Percentiles rank a stretch among this genome's conserved stretches.
These are phyloP conservation scores for Paraplagusia blochii DNA, from an alignment of 2,113 vertebrate genomes.

Conservation along the genomic window DNA sequence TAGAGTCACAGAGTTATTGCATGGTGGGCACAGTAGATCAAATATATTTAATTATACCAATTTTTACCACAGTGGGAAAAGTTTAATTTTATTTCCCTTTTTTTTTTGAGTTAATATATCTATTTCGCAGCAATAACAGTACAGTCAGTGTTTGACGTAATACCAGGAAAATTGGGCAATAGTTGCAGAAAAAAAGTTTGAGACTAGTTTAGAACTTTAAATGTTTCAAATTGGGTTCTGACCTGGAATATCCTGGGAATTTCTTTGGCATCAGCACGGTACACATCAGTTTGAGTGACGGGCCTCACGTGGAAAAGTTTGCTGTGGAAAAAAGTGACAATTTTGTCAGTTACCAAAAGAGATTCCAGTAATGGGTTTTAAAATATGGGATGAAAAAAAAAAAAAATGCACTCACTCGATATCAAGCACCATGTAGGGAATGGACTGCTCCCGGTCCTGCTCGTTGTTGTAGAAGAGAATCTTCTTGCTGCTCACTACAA, in stretches of 20 bases:
- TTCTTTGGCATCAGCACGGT: constrained; percentile 96
- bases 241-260: constrained; percentile 99
- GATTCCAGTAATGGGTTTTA: no score
- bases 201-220: no score
- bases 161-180: no score
- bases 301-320: constrained; percentile 98
- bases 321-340: constrained; percentile 63
- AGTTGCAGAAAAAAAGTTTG: no score
- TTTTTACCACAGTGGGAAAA: no score
- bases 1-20: no score
- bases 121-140: no score
- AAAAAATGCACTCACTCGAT: constrained; percentile 88
- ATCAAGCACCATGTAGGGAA: constrained; percentile 97
- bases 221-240: not conserved
- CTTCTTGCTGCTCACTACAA: constrained; percentile 99
- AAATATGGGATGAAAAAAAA: not conserved
- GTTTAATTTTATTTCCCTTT: no score
- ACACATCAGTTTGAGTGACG: constrained; percentile 97
- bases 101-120: no score
- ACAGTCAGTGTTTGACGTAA: no score
- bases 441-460: constrained; percentile 95
- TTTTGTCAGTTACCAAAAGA: not conserved
- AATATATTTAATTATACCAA: no score
- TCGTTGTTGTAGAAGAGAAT: constrained; percentile 98
- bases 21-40: no score